Base-by-base conservation (phyloP, 2,797 vertebrate species). In the Sparus aurata region DNA sequence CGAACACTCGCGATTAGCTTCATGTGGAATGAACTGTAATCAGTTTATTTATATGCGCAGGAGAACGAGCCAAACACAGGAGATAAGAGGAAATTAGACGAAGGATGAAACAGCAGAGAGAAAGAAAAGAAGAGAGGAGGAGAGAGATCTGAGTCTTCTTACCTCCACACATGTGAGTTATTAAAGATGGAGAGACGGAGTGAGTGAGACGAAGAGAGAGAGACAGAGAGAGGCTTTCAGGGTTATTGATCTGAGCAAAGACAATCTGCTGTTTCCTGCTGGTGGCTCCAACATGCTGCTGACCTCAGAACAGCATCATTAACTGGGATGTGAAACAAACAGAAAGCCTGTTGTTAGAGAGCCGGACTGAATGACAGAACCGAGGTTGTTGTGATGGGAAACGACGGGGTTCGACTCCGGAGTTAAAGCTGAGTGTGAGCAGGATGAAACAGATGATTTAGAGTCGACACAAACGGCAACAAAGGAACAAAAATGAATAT, bases 251-350 rank as follows among this genome's bases (percentile, higher is more conserved):
- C 69, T 69, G 77, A 73, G 73, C 46, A n/a, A 23, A 79, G 30
- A 72, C 77, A 53, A 64, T 77, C 83, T 73, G 83, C 66, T 0
- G 34, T 12, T 57, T 58, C 53, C 18, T 11, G 30, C 73, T 73
- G 70, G 3, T 16, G 59, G 49, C 2, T 46, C 1, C 34, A 46
- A 43, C 68, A 0, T 0, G 47, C 45, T 3, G 23, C 57, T 60
- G 77, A 85, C 80, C 74, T 73, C 41, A 53, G 20, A 67, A 17
- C n/a, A 43, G 74, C n/a, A 55, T 85, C 38, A 60, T 83, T 72
- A 79, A 58, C 57, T 65, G 12, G 46, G 70, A 85, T 1, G 61
- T 79, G 82, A 38, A 64, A 80, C 69, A 38, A 61, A 46, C 68
- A 72, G 61, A 72, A 71, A 61, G 23, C 23, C 3, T 0, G 1